A percentile compares a stretch with the other conserved stretches of the same genome.
Evolutionary conservation across 2,113 vertebrate species (phyloP).

Genomic region (Cygnus buccinator): DNA sequence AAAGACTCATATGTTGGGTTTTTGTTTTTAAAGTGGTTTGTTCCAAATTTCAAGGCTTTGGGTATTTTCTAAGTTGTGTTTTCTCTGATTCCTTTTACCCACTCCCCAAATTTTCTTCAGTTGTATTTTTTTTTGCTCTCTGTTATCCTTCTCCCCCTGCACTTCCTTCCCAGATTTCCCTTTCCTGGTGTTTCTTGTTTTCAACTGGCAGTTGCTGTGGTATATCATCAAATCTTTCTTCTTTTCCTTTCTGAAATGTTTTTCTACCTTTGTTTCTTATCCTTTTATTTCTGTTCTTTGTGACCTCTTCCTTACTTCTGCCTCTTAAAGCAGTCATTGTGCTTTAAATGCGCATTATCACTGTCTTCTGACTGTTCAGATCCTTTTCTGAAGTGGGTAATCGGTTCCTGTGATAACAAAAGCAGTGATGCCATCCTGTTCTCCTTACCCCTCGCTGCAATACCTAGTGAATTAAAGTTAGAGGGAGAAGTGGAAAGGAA

Average conservation of each 20-base stretch:
- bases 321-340: background rate
- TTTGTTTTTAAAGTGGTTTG: background rate
- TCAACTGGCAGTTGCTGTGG: background rate
- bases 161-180: background rate
- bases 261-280: background rate
- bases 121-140: background rate
- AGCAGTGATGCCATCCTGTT: background rate
- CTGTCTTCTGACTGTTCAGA: background rate
- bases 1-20: background rate
- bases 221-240: background rate
- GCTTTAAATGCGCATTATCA: background rate
- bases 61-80: background rate
- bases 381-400: background rate
- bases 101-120: background rate
- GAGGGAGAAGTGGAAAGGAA: background rate
- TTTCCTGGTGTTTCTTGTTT: background rate
- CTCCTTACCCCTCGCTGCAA: background rate
- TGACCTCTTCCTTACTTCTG: background rate
- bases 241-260: background rate
- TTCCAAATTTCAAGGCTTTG: background rate
- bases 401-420: conserved; percentile 19
- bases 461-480: background rate
- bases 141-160: background rate
- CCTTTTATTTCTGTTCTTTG: background rate
- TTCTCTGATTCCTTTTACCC: background rate